Conservation (phyloP, 2,113 vertebrate species). For the Crypturellus undulatus region DNA sequence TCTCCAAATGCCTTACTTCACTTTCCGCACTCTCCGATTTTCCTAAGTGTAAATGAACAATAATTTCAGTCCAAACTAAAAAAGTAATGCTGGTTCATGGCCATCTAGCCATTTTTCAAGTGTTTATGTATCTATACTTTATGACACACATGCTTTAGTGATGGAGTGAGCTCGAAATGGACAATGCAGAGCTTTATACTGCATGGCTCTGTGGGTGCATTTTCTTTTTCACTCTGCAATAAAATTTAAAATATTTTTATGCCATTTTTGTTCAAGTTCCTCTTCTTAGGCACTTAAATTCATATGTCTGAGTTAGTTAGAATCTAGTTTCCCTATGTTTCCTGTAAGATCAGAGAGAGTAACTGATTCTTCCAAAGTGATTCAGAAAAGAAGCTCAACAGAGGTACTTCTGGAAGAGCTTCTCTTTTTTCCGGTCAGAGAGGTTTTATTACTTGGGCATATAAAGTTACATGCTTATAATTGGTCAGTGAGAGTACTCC, state of each 20-base stretch:
- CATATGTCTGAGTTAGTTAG: background rate
- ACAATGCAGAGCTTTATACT: background rate
- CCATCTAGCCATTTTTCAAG: background rate
- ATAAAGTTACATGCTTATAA: background rate
- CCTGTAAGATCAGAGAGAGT: background rate
- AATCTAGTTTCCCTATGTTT: background rate
- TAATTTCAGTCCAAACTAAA: background rate
- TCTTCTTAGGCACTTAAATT: background rate
- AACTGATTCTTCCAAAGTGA: background rate
- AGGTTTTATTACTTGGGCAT: background rate
- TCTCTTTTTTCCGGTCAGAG: background rate
- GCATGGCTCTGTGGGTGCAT: background rate
- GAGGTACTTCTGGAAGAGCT: background rate
- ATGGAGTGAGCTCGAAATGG: background rate
- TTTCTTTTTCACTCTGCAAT: background rate
- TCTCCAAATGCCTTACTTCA: background rate
- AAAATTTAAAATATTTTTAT: background rate
- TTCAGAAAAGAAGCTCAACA: background rate
- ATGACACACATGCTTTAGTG: background rate
- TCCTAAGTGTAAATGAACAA: background rate
- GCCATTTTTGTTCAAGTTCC: background rate
- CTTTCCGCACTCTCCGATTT: constrained; percentile 1
- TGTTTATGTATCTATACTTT: background rate
- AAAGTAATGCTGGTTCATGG: background rate
- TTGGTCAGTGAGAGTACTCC: background rate